Percentiles rank a stretch among this genome's conserved stretches.
phyloP scores from a whole-genome alignment of 1,140 invertebrate genomes.

The Trachymyrmex septentrionalis region DNA sequence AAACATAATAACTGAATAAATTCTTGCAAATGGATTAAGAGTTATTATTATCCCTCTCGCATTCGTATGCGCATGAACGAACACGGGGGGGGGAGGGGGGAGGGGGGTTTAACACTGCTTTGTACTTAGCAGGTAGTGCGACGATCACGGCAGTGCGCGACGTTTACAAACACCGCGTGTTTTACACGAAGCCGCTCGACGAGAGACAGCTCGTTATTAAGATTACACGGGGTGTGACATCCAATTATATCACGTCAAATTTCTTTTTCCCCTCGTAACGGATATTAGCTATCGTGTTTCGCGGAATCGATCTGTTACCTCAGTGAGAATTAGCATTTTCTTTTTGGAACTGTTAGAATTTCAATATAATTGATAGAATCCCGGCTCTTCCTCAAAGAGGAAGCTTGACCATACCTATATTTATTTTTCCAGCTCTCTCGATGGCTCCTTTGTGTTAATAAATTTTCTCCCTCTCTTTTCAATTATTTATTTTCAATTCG shows the following conservation, averaged over 20 bases:
- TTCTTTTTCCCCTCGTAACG: constrained; percentile 9
- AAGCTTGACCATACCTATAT: background rate
- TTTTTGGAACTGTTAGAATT: background rate
- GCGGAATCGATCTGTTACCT: background rate
- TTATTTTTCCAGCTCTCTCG: background rate
- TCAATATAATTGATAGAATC: background rate
- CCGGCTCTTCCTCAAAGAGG: background rate
- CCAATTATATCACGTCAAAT: constrained; percentile 1
- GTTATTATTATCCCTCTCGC: background rate
- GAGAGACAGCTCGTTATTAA: constrained; percentile 22
- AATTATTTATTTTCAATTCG: background rate
- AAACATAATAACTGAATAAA: background rate
- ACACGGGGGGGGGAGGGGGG: too few species aligned
- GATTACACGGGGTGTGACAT: constrained; percentile 43
- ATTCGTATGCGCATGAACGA: background rate
- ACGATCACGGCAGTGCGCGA: constrained; percentile 7
- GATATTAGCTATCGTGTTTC: background rate
- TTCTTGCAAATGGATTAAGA: constrained; percentile 2
- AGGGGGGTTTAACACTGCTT: constrained; percentile 10
- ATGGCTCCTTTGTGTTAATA: constrained; percentile 23
- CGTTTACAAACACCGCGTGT: background rate
- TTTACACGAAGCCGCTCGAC: background rate
- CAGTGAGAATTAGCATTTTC: background rate
- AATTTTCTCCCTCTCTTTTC: constrained; percentile 4
- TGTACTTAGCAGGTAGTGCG: constrained; percentile 12